Evolutionary conservation across 1,140 invertebrate genomes (phyloP).

Genomic region (Dufourea novaeangliae): DNA sequence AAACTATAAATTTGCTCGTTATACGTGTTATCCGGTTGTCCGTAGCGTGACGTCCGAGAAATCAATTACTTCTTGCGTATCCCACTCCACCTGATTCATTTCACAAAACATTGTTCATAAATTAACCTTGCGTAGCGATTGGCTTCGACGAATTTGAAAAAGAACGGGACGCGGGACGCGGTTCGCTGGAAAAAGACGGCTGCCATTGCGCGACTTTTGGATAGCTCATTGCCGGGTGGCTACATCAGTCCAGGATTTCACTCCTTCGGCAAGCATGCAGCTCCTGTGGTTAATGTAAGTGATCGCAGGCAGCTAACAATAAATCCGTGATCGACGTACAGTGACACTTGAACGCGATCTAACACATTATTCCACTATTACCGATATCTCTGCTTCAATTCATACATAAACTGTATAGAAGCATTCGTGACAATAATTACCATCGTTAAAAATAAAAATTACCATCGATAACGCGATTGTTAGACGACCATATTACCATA

Average conservation of each 20-base stretch:
- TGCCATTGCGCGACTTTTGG: conserved; percentile 1
- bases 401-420: too few species aligned
- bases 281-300: conserved; percentile 42
- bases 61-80: neutral
- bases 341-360: neutral
- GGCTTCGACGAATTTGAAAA: conserved; percentile 1
- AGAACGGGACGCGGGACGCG: neutral
- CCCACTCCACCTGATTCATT: neutral
- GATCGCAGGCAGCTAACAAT: neutral
- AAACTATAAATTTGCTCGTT: neutral
- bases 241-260: conserved; percentile 20
- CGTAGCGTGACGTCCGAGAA: neutral
- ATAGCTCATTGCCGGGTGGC: neutral
- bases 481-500: too few species aligned
- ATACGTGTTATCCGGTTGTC: neutral
- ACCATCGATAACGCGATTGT: too few species aligned
- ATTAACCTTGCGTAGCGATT: conserved; percentile 19
- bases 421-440: too few species aligned
- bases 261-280: conserved; percentile 17
- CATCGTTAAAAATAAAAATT: neutral
- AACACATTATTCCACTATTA: neutral
- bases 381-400: neutral
- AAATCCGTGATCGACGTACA: neutral
- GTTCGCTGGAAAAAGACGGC: neutral
- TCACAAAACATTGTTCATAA: conserved; percentile 8